Base-by-base conservation (phyloP, 2,888 invertebrate species). In the Pyrrhia umbra region DNA sequence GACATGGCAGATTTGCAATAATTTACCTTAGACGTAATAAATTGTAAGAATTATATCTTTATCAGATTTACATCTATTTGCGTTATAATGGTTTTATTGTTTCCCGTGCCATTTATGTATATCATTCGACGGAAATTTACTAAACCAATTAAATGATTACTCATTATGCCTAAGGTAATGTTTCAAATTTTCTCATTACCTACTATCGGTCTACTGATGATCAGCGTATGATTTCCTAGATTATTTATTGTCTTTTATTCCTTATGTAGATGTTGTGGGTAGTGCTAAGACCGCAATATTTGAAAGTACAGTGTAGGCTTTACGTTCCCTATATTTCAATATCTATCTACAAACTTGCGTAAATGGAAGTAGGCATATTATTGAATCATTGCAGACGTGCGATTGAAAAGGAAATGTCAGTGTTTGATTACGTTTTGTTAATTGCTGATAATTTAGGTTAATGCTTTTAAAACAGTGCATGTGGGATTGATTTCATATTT, bases 251-350 rank as follows among this genome's bases (percentile, higher is more conserved):
- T 54, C 6, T 68, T 67, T 59, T 61, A 54, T 49, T 55, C 66
- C 72, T 50, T 64, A 69, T 68, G 75, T n/a, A 65, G 75, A 2
- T 21, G 6, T 39, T 34, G 77, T 73, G 73, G 77, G 77, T 39
- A 58, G 71, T 37, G 42, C 49, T 20, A 6, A 74, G 20, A 65
- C 20, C 37, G 59, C 43, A 66, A 64, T 10, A 66, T 77, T 71
- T 75, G 79, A 83, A 79, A 83, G 73, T 47, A 39, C 50, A 57
- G 75, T 77, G 77, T 77, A 61, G 79, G 71, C 64, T 58, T 77
- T 64, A 65, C 70, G 71, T 71, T 61, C 49, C 56, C 64, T 59
- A 56, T 57, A 68, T 67, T 69, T 57, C 42, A 54, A 66, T 62
- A 20, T 34, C n/a, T 70, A 74, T 55, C 52, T 39, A 55, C 58